A percentile compares a stretch with the other conserved stretches of the same genome.
Evolutionary conservation across 2,888 invertebrate species (phyloP).

Genomic region (Synanthedon tipuliformis): DNA sequence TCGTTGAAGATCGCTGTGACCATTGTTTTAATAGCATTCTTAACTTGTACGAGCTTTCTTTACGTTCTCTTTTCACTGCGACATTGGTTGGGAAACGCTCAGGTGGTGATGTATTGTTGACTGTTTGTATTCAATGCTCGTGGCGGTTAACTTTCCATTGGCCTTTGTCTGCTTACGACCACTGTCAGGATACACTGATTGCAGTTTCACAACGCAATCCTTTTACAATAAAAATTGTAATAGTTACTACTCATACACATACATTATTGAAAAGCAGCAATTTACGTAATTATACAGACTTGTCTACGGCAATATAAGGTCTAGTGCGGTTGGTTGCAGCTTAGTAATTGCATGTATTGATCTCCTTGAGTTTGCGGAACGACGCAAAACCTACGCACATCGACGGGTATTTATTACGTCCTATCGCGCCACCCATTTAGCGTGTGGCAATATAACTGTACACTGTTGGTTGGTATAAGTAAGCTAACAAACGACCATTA

Average conservation of each 20-base stretch:
- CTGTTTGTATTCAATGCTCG: constrained; percentile 56
- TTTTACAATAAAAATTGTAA: constrained; percentile 14
- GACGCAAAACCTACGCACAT: constrained; percentile 28
- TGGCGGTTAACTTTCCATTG: constrained; percentile 52
- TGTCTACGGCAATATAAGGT: constrained; percentile 8
- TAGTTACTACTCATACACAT: too few relatives aligned
- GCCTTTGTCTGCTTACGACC: constrained; percentile 40
- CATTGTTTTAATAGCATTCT: not conserved
- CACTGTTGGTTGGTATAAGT: constrained; percentile 4
- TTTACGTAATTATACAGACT: constrained; percentile 32
- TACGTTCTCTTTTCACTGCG: constrained; percentile 37
- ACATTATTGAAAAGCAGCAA: constrained; percentile 14
- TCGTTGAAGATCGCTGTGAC: not conserved
- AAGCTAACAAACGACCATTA: not conserved
- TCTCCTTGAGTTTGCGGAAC: constrained; percentile 60
- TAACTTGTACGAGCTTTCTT: constrained; percentile 32
- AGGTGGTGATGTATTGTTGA: constrained; percentile 47
- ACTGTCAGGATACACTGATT: constrained; percentile 33
- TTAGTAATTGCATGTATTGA: constrained; percentile 46
- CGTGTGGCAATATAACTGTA: constrained; percentile 4
- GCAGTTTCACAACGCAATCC: constrained; percentile 19
- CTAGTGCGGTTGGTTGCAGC: constrained; percentile 19
- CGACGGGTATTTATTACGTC: constrained; percentile 33
- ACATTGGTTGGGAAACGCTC: constrained; percentile 49
- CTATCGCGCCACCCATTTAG: constrained; percentile 21